Conservation (phyloP, 1,140 invertebrate species). For the Leptinotarsa lineolata region DNA sequence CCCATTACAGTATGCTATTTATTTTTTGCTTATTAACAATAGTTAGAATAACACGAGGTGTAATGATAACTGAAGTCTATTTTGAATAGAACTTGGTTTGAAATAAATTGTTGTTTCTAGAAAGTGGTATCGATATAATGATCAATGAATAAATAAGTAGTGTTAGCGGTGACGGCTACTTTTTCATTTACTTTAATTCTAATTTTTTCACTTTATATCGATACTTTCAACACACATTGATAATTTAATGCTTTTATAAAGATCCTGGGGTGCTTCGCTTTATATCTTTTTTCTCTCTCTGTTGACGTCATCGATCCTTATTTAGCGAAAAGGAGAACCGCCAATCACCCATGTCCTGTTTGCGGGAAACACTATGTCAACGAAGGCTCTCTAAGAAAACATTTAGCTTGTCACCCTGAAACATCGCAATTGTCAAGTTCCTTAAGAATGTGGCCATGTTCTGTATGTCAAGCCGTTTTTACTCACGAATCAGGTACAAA, state of each 20-base stretch:
- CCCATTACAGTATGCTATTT: constrained; percentile 26
- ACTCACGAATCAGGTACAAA: constrained; percentile 86
- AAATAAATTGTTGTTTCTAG: not conserved
- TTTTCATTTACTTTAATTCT: no score
- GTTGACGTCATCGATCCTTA: constrained; percentile 68
- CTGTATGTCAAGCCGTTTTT: constrained; percentile 91
- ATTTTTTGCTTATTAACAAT: constrained; percentile 9
- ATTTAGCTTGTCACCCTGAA: constrained; percentile 89
- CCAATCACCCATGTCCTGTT: constrained; percentile 91
- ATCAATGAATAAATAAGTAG: no score
- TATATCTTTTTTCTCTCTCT: constrained; percentile 56
- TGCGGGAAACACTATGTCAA: constrained; percentile 95
- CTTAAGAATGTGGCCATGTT: constrained; percentile 91
- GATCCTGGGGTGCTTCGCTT: constrained; percentile 57
- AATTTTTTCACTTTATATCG: constrained; percentile 5
- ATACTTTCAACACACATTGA: not conserved
- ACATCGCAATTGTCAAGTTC: constrained; percentile 83
- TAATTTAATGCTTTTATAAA: constrained; percentile 33
- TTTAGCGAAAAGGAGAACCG: constrained; percentile 88
- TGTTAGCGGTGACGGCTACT: no score
- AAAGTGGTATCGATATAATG: not conserved
- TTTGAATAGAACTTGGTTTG: not conserved
- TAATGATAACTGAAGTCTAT: not conserved
- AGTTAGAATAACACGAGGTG: not conserved
- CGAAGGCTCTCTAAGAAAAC: constrained; percentile 89